These are phyloP conservation scores for Lichenostomus cassidix DNA, from an alignment of 2,113 vertebrate genomes.

Conservation along the genomic window DNA sequence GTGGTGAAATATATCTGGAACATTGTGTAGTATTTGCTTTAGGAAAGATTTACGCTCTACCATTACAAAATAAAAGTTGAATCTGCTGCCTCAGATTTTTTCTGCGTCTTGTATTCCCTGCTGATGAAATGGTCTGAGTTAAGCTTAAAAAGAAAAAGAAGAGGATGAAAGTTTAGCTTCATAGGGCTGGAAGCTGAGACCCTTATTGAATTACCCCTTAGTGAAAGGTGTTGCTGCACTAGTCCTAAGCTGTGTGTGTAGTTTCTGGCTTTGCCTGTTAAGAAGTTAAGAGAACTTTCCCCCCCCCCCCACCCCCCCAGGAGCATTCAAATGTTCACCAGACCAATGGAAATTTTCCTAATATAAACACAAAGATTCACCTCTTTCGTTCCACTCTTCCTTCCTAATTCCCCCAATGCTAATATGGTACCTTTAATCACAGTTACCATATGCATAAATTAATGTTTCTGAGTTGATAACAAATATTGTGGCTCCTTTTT, in stretches of 20 bases:
- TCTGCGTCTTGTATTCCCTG: neutral
- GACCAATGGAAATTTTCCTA: neutral
- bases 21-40: neutral
- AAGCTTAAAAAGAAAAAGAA: neutral
- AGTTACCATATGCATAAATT: neutral
- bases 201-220: neutral
- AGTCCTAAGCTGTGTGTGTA: neutral
- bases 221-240: neutral
- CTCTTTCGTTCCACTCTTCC: neutral
- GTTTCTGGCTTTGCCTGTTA: neutral
- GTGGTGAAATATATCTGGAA: neutral
- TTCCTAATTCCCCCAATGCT: neutral
- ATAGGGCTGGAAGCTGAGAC: neutral
- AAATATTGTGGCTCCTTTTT: neutral
- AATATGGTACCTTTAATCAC: neutral
- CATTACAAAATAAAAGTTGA: neutral
- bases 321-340: neutral
- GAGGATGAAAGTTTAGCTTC: neutral
- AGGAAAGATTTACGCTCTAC: neutral
- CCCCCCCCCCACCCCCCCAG: no score
- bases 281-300: neutral
- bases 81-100: neutral
- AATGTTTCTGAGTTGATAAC: neutral
- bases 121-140: neutral
- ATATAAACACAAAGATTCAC: neutral